Conservation (phyloP, 2,113 vertebrate species). For the Morone saxatilis region DNA sequence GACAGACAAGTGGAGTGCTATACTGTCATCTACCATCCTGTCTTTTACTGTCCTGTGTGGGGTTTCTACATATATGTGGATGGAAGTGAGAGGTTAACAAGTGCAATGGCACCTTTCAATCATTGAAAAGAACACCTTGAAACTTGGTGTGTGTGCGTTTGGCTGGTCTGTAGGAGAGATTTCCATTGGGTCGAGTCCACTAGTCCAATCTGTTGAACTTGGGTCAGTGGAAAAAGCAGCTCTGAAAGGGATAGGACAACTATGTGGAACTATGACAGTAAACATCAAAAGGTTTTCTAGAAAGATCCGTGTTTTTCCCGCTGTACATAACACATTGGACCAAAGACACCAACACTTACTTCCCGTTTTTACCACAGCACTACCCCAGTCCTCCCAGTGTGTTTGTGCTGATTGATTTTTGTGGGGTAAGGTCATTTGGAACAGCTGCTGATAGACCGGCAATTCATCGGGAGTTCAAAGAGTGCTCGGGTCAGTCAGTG, state of each 20-base stretch:
- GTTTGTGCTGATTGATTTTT: slow-evolving; percentile 83
- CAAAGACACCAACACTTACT: slow-evolving; percentile 7
- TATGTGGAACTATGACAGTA: slow-evolving; percentile 27
- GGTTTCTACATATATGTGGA: slow-evolving; percentile 24
- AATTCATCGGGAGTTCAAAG: slow-evolving; percentile 80
- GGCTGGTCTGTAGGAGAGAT: slow-evolving; percentile 57
- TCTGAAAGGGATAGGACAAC: slow-evolving; percentile 28
- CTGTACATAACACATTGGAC: slow-evolving; percentile 47
- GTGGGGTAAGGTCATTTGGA: slow-evolving; percentile 76
- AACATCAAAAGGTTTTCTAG: slow-evolving; percentile 51
- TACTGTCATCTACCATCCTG: neutral
- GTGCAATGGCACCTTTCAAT: slow-evolving; percentile 72
- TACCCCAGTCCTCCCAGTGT: slow-evolving; percentile 45
- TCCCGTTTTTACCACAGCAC: slow-evolving; percentile 30
- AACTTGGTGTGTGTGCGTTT: slow-evolving; percentile 45
- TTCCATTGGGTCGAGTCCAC: slow-evolving; percentile 67
- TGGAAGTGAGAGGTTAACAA: slow-evolving; percentile 61
- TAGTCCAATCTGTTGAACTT: slow-evolving; percentile 68
- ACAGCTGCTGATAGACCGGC: slow-evolving; percentile 77
- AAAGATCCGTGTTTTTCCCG: slow-evolving; percentile 42
- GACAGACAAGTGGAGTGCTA: slow-evolving; percentile 24
- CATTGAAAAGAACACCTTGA: slow-evolving; percentile 77
- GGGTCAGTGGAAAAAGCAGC: slow-evolving; percentile 59
- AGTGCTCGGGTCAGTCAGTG: slow-evolving; percentile 66
- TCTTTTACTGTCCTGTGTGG: neutral